phyloP scores from a whole-genome alignment of 2,113 vertebrate species.

The Callocephalon fimbriatum region DNA sequence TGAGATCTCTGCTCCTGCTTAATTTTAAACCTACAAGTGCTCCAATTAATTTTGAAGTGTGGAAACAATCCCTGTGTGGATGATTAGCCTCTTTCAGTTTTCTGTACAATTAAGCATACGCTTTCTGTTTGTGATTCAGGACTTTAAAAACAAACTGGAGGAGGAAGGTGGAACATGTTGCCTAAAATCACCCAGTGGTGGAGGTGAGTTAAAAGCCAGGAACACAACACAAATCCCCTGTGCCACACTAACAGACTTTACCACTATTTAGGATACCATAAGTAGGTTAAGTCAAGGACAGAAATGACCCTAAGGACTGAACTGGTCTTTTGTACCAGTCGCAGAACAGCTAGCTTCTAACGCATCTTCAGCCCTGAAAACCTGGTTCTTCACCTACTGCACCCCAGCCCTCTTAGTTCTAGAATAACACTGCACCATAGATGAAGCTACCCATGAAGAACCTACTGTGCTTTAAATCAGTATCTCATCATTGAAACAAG shows the following conservation, averaged over 20 bases:
- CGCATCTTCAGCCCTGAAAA: not conserved
- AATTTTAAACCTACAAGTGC: not conserved
- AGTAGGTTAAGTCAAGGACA: not conserved
- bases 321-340: not conserved
- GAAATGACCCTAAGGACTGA: not conserved
- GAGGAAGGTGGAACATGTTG: not conserved
- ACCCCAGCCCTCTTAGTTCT: not conserved
- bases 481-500: not conserved
- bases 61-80: not conserved
- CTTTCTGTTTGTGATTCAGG: not conserved
- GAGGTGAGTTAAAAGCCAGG: not conserved
- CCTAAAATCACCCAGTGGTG: not conserved
- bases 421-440: not conserved
- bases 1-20: not conserved
- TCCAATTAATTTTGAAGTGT: conserved; percentile 1
- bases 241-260: not conserved
- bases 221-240: not conserved
- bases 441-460: not conserved
- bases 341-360: not conserved
- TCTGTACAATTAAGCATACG: not conserved
- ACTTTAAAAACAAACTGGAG: not conserved
- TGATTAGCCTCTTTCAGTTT: not conserved
- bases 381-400: not conserved
- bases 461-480: not conserved
- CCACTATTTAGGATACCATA: not conserved